Conservation (phyloP, 2,113 vertebrate species). For the Lepisosteus osseus region DNA sequence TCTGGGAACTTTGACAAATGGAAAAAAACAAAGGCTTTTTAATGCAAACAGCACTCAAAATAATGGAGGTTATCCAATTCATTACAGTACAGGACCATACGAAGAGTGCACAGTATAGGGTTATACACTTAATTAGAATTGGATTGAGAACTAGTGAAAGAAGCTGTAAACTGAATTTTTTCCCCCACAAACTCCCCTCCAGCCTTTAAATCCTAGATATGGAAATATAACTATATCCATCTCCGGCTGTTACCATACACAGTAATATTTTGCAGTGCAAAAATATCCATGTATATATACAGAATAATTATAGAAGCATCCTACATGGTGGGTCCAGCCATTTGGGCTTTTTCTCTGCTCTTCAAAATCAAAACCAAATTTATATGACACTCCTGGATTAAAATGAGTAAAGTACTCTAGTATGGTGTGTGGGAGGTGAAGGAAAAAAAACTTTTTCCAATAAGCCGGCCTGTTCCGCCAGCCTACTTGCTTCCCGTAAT, state of each 20-base stretch:
- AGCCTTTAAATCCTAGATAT: not conserved
- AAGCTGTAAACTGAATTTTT: too few relatives aligned
- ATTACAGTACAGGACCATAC: too few relatives aligned
- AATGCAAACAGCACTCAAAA: not conserved
- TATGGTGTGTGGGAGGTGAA: too few relatives aligned
- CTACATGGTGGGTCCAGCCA: too few relatives aligned
- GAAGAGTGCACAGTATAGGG: not conserved
- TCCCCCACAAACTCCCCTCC: not conserved
- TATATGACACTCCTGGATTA: too few relatives aligned
- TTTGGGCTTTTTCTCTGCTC: too few relatives aligned
- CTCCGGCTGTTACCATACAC: constrained; percentile 35
- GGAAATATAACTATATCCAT: not conserved
- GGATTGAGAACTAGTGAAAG: not conserved
- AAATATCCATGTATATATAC: not conserved
- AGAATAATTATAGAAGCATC: too few relatives aligned
- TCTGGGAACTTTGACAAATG: not conserved
- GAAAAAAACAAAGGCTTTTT: not conserved
- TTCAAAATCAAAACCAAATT: too few relatives aligned
- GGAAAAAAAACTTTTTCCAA: too few relatives aligned
- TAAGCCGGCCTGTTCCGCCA: too few relatives aligned
- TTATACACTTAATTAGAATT: not conserved
- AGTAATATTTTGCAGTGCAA: constrained; percentile 33
- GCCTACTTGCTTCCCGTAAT: too few relatives aligned
- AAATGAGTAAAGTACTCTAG: too few relatives aligned
- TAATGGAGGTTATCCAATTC: not conserved